Conservation (phyloP, 2,888 invertebrate genomes). For the Tiliacea citrago region DNA sequence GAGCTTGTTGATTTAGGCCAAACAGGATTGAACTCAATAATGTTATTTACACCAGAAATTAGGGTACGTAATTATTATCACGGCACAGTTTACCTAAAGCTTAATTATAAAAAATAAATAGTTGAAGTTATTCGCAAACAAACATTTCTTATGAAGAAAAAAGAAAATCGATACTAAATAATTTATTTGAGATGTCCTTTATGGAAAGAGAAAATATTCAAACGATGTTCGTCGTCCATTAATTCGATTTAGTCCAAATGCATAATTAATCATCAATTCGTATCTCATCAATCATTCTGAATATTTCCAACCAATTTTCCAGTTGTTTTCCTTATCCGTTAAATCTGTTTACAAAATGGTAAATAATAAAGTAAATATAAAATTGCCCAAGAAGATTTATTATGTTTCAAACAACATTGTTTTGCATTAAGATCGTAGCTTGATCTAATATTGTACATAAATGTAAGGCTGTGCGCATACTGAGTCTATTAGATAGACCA, state of each 20-base stretch:
- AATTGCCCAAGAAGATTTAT: conserved; percentile 18
- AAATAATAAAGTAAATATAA: conserved; percentile 28
- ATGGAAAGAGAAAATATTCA: conserved; percentile 31
- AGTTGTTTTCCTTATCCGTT: conserved; percentile 37
- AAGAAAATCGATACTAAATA: not conserved
- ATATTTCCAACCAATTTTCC: conserved; percentile 51
- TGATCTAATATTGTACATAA: not conserved
- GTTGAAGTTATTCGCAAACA: not conserved
- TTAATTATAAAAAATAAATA: not conserved
- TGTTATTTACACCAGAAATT: no score
- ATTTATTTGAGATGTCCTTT: not conserved
- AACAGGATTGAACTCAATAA: not conserved
- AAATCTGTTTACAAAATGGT: conserved; percentile 23
- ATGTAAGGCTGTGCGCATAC: no score
- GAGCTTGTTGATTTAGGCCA: not conserved
- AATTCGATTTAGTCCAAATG: conserved; percentile 58
- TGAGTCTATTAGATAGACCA: no score
- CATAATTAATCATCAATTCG: conserved; percentile 64
- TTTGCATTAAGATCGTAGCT: not conserved
- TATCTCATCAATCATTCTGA: conserved; percentile 67
- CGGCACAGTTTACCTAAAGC: not conserved
- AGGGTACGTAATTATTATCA: not conserved
- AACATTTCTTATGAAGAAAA: not conserved
- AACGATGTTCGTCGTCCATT: conserved; percentile 37
- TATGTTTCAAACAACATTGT: not conserved